Evolutionary conservation across 2,888 invertebrate species (phyloP).

Genomic region (Polydrusus tereticollis): DNA sequence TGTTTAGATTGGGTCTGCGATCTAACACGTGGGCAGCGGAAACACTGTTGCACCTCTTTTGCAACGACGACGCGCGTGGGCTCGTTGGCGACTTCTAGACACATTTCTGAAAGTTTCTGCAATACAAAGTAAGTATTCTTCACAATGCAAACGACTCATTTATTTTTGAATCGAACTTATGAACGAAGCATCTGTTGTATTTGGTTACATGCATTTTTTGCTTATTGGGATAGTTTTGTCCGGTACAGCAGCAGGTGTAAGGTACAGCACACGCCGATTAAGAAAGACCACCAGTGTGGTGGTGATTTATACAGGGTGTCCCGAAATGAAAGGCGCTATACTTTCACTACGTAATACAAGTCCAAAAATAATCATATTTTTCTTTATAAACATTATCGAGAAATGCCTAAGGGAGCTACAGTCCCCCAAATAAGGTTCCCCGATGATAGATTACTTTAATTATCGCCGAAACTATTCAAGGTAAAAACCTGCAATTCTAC

Average conservation of each 20-base stretch:
- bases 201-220: neutral
- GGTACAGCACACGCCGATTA: neutral
- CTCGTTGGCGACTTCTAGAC: constrained; percentile 31
- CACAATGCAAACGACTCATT: constrained; percentile 21
- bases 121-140: constrained; percentile 13
- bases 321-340: too few relatives aligned
- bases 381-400: too few relatives aligned
- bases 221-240: neutral
- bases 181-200: neutral
- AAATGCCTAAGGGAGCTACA: too few relatives aligned
- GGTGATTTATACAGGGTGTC: too few relatives aligned
- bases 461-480: too few relatives aligned
- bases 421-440: too few relatives aligned
- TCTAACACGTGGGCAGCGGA: constrained; percentile 42
- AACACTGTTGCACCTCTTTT: constrained; percentile 42
- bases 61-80: constrained; percentile 29
- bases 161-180: constrained; percentile 12
- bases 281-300: neutral
- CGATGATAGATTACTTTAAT: too few relatives aligned
- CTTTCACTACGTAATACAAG: too few relatives aligned
- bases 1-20: constrained; percentile 23
- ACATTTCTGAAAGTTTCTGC: constrained; percentile 24
- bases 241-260: neutral
- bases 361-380: too few relatives aligned
- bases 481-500: too few relatives aligned